Base-by-base conservation (phyloP, 2,113 vertebrate genomes). In the Eptatretus burgeri region DNA sequence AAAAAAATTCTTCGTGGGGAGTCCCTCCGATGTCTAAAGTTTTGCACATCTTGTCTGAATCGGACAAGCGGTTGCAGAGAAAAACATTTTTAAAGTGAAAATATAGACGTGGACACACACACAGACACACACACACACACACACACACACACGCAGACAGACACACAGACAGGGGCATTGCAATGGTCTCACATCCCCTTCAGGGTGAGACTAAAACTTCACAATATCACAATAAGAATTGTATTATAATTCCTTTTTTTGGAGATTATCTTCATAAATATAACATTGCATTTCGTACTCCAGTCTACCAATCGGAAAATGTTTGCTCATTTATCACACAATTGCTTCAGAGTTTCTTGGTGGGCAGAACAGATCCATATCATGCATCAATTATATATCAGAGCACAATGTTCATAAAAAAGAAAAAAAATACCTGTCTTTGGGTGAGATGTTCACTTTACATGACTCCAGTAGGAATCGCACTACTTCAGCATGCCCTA, bases 401-500 rank as follows among this genome's bases (percentile, higher is more conserved):
- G 11, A 60, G 56, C 56, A 13, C 10, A 10, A 11, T 20, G 56
- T 17, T 13, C n/a, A 20, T 20, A 20, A n/a, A 10, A 11, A n/a
- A 20, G 10, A 60, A 20, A n/a, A 11, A n/a, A 63, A 51, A 71
- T 69, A 81, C 82, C 81, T 77, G 71, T 84, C 82, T 67, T 81
- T 76, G 63, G 77, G 76, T 67, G 81, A 81, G 11, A 81, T 80
- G 70, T 83, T 77, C 13, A 81, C 81, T 73, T 75, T 79, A 72
- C 82, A 85, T 52, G 73, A 74, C 65, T 79, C 73, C 4, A 78
- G 79, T 27, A 86, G 75, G 70, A 86, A 86, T 62, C 69, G 75
- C 67, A 83, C 79, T n/a, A 78, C 80, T 19, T 83, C 78, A 12
- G 65, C 66, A 53, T 85, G 82, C 68, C 82, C 82, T 85, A 64